Base-by-base conservation (phyloP, 2,113 vertebrate genomes). In the Dinomys branickii region DNA sequence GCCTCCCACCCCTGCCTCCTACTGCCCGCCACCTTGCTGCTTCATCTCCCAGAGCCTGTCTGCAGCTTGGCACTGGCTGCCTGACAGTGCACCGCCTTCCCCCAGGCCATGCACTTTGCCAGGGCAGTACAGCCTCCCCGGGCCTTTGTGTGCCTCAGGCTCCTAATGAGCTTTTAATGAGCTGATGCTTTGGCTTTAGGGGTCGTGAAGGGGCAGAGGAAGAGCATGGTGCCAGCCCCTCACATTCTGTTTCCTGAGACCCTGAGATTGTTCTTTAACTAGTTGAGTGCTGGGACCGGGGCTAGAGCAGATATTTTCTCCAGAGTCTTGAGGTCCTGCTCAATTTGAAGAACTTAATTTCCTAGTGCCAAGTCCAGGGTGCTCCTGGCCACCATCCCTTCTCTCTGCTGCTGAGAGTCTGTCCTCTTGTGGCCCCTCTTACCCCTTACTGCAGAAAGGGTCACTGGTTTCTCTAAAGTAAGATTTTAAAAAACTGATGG, bases 141-240 rank as follows among this genome's bases (percentile, higher is more conserved):
- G 85, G 87, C 67, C 93, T 94, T 33, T 71, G 47, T 84, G 69
- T 89, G 95, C 87, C 69, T 59, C 24, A 35, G 94, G 96, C 96
- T 97, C 78, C 97, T 98, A 97, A 98, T 96, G 97, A 98, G 98
- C 94, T 97, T 98, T 98, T 98, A 98, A 98, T 98, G 98, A 98
- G 97, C 71, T 93, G 92, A 52, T 65, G 82, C 92, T 28, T 11
- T 19, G n/a, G 89, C 98, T 96, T 90, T 63, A 91, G 75, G 95
- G 97, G 96, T 89, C 96, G 94, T 6, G 12, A 67, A 96, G 94
- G 91, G 91, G 94, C 97, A 96, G 73, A 69, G 69, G 83, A 44
- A 22, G 92, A 44, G 41, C 69, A 14, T 0, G 17, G 52, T 44
- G 86, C 94, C 97, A 81, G 56, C 65, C 41, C 73, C 1, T 59